Evolutionary conservation across 2,113 vertebrate species (phyloP).

Genomic region (Cephalopterus ornatus): DNA sequence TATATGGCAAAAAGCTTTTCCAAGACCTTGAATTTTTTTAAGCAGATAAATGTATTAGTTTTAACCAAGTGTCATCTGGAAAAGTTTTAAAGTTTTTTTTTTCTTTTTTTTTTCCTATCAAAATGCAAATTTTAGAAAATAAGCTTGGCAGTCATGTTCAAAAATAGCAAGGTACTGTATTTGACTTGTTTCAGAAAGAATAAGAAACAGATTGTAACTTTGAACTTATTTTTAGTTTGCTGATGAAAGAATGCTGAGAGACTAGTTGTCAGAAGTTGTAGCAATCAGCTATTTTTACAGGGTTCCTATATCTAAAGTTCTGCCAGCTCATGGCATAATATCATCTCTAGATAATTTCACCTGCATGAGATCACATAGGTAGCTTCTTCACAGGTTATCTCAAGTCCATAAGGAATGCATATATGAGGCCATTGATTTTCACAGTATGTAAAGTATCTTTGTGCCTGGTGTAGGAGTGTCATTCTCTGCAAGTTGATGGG

Average conservation of each 20-base stretch:
- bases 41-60: background rate
- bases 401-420: background rate
- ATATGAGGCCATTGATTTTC: background rate
- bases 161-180: constrained; percentile 46
- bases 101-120: background rate
- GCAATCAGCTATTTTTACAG: constrained; percentile 26
- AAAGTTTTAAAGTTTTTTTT: background rate
- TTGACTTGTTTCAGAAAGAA: constrained; percentile 37
- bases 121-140: constrained; percentile 28
- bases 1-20: background rate
- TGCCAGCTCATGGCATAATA: background rate
- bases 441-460: background rate
- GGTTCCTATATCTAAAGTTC: background rate
- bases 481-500: background rate
- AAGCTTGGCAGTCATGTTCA: constrained; percentile 8
- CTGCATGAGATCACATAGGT: background rate
- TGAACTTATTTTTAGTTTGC: constrained; percentile 41
- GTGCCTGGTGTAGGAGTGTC: background rate
- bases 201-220: constrained; percentile 27
- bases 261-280: background rate
- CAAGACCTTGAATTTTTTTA: background rate
- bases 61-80: background rate
- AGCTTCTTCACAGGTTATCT: background rate
- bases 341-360: background rate
- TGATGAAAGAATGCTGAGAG: background rate